Conservation (phyloP, 2,797 vertebrate species). For the Odontamblyopus rebecca region DNA sequence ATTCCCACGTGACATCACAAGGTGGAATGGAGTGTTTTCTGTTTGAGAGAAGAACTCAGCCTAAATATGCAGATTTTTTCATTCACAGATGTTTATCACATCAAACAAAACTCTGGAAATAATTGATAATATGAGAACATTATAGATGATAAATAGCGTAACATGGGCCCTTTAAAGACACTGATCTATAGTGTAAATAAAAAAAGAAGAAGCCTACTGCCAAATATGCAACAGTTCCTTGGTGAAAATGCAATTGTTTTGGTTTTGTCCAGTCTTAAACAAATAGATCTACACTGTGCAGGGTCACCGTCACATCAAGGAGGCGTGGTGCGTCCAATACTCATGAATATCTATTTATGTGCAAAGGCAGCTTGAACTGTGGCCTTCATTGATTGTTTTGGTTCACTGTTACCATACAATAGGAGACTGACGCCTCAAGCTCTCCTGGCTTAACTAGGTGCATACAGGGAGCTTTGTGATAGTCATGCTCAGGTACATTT, state of each 20-base stretch:
- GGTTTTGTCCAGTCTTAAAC: background rate
- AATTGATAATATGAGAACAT: too few relatives aligned
- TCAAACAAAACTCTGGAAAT: too few relatives aligned
- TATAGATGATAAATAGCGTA: too few relatives aligned
- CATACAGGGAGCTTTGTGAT: background rate
- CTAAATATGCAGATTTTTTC: too few relatives aligned
- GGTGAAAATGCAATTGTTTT: background rate
- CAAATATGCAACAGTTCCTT: background rate
- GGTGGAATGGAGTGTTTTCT: too few relatives aligned
- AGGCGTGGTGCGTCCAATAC: slow-evolving; percentile 16
- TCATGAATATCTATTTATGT: slow-evolving; percentile 55
- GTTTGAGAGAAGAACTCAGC: too few relatives aligned
- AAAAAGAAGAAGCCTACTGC: background rate
- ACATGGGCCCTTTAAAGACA: too few relatives aligned
- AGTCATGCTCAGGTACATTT: background rate
- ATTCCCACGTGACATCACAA: too few relatives aligned
- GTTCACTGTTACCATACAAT: slow-evolving; percentile 49
- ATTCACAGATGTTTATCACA: too few relatives aligned
- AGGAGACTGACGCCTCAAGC: slow-evolving; percentile 30
- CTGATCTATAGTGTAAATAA: too few relatives aligned
- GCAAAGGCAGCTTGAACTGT: slow-evolving; percentile 24
- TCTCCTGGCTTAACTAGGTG: background rate
- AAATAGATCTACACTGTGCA: background rate
- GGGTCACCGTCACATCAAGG: slow-evolving; percentile 26
- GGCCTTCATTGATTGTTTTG: slow-evolving; percentile 25